Percentiles rank a stretch among this genome's conserved stretches.
These are phyloP conservation scores for Stenodera caucasica DNA, from an alignment of 2,888 invertebrate genomes.

Conservation along the genomic window DNA sequence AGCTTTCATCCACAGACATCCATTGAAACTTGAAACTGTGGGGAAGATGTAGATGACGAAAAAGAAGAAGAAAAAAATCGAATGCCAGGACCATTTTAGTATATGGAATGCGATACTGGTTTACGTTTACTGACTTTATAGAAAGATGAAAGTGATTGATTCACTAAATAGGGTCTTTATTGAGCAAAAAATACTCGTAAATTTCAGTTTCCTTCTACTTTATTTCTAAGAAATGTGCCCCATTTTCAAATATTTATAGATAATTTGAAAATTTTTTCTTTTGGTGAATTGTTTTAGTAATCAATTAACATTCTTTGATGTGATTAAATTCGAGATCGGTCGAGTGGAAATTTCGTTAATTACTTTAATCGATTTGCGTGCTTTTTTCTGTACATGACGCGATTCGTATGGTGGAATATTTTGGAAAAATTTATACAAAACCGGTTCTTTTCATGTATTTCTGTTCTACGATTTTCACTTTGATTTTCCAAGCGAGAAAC, in stretches of 20 bases:
- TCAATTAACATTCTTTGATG: conserved; percentile 15
- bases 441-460: background rate
- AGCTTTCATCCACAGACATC: conserved; percentile 46
- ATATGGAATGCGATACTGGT: conserved; percentile 37
- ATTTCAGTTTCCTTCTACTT: conserved; percentile 17
- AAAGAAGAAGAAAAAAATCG: background rate
- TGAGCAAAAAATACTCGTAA: conserved; percentile 15
- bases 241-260: background rate
- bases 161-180: conserved; percentile 37
- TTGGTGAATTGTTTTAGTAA: background rate
- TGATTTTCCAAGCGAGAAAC: conserved; percentile 27
- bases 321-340: conserved; percentile 8
- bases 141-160: conserved; percentile 45
- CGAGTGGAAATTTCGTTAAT: background rate
- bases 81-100: conserved; percentile 34
- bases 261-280: background rate
- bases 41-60: conserved; percentile 27
- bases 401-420: too few species aligned
- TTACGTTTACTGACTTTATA: conserved; percentile 37
- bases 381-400: too few species aligned
- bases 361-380: too few species aligned
- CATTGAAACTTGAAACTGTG: conserved; percentile 46
- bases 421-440: background rate
- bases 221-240: conserved; percentile 6
- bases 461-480: conserved; percentile 12